phyloP scores from a whole-genome alignment of 92 coral and sea anemone species.

The Galaxea fascicularis region DNA sequence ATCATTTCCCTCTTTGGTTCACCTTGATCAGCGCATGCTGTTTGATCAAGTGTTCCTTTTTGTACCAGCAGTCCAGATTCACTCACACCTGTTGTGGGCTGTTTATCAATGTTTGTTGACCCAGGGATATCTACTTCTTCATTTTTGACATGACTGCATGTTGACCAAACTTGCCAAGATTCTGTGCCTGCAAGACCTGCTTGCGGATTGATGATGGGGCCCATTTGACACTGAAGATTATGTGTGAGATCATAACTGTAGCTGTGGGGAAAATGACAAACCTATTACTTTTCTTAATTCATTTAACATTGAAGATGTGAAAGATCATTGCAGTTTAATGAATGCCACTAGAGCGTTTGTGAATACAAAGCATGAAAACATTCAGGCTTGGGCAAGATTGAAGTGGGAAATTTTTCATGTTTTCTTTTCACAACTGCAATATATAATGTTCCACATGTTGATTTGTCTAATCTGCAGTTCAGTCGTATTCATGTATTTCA shows the following conservation, averaged over 20 bases:
- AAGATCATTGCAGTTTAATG: no score
- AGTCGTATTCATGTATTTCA: no score
- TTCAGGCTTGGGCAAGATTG: no score
- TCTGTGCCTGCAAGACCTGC: slow-evolving; percentile 6
- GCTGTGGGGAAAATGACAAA: slow-evolving; percentile 40
- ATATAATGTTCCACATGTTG: no score
- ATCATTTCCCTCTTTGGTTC: neutral
- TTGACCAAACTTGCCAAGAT: slow-evolving; percentile 39
- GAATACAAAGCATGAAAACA: no score
- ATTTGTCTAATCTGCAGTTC: no score
- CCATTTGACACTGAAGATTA: slow-evolving; percentile 90
- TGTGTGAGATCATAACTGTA: slow-evolving; percentile 95
- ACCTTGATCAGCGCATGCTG: neutral
- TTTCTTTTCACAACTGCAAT: no score
- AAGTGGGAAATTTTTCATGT: no score
- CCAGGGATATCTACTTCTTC: neutral
- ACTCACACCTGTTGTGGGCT: neutral
- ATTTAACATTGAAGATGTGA: neutral
- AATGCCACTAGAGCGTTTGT: no score
- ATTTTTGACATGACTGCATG: slow-evolving; percentile 47
- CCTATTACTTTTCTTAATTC: neutral
- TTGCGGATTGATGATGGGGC: slow-evolving; percentile 60
- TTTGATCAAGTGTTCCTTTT: slow-evolving; percentile 22
- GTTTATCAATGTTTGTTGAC: neutral
- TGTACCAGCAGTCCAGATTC: neutral